These are phyloP conservation scores for Erethizon dorsatum DNA, from an alignment of 2,797 vertebrate species.

Conservation along the genomic window DNA sequence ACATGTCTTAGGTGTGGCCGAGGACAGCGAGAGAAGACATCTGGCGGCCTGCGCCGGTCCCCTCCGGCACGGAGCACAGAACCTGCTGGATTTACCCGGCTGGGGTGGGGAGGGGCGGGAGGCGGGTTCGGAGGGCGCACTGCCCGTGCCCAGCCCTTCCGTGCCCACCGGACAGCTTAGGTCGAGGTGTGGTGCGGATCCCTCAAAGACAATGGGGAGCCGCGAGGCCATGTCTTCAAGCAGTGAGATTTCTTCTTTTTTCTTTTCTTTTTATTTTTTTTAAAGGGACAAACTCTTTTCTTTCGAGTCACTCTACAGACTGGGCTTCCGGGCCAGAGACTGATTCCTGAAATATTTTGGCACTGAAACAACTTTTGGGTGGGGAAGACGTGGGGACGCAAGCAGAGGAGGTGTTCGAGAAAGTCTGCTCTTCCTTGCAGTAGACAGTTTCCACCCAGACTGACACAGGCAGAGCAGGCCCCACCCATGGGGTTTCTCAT, in stretches of 20 bases:
- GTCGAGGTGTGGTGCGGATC: not conserved
- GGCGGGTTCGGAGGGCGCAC: too few relatives aligned
- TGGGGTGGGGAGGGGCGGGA: not conserved
- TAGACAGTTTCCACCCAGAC: slow-evolving; percentile 10
- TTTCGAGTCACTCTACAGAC: not conserved
- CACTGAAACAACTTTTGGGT: slow-evolving; percentile 42
- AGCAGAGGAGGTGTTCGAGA: not conserved
- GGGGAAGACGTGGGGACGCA: not conserved
- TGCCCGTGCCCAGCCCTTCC: not conserved
- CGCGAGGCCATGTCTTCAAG: not conserved
- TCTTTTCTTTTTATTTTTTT: not conserved
- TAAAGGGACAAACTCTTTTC: not conserved
- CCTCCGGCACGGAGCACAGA: not conserved
- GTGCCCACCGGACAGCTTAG: not conserved
- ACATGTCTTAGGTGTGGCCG: slow-evolving; percentile 78
- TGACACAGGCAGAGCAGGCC: slow-evolving; percentile 56
- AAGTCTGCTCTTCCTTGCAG: not conserved
- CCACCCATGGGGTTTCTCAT: slow-evolving; percentile 49
- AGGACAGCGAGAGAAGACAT: not conserved
- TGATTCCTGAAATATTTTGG: slow-evolving; percentile 24
- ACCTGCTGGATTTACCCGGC: not conserved
- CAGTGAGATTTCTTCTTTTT: not conserved
- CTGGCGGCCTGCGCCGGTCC: not conserved
- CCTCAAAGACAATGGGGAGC: slow-evolving; percentile 11
- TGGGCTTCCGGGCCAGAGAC: not conserved